These are phyloP conservation scores for Crypturellus tataupa DNA, from an alignment of 2,797 vertebrate species.

Conservation along the genomic window DNA sequence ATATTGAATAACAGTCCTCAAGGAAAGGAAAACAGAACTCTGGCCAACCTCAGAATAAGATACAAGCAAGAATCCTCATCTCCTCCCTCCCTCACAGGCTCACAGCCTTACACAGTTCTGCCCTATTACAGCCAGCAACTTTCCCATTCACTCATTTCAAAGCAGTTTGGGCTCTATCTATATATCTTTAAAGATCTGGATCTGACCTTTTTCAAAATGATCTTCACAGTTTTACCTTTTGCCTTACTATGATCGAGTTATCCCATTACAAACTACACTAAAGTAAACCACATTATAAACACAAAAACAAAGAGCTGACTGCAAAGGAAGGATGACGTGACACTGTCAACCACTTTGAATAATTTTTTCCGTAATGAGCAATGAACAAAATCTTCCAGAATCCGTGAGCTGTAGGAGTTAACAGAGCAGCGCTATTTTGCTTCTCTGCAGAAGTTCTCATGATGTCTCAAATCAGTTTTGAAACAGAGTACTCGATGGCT, in stretches of 20 bases:
- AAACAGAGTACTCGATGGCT: background rate
- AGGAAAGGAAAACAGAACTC: slow-evolving; percentile 6
- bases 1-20: background rate
- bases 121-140: rapidly evolving
- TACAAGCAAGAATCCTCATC: background rate
- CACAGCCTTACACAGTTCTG: background rate
- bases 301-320: slow-evolving; percentile 7
- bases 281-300: slow-evolving; percentile 20
- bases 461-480: background rate
- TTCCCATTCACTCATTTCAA: background rate
- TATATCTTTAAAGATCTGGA: background rate
- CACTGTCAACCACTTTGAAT: background rate
- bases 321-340: background rate
- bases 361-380: background rate
- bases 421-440: background rate
- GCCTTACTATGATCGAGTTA: background rate
- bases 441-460: background rate
- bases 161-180: background rate
- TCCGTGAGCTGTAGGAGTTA: background rate
- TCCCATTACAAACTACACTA: background rate
- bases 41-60: background rate
- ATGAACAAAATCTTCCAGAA: background rate
- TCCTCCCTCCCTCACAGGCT: background rate
- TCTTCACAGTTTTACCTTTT: background rate
- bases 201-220: background rate